phyloP scores from a whole-genome alignment of 2,113 vertebrate genomes.

The Barbus barbus region DNA sequence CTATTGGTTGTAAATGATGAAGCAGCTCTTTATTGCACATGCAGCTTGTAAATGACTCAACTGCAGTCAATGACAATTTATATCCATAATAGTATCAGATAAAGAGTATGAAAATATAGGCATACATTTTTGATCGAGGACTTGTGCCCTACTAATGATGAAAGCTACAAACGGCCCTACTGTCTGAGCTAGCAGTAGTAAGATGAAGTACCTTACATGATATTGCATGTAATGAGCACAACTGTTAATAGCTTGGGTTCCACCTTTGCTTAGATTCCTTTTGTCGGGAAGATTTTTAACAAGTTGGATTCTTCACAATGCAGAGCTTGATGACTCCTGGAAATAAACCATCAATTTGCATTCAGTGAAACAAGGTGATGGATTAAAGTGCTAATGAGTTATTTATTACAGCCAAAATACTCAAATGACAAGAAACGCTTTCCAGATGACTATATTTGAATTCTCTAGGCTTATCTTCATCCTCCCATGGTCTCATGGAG shows the following conservation, averaged over 20 bases:
- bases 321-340: background rate
- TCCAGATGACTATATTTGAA: slow-evolving; percentile 25
- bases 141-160: background rate
- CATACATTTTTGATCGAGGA: background rate
- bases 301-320: background rate
- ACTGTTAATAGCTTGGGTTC: background rate
- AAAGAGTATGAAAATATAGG: background rate
- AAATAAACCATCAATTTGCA: slow-evolving; percentile 22
- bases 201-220: background rate
- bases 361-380: background rate
- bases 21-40: background rate
- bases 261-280: background rate
- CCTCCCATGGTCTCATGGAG: slow-evolving; percentile 34
- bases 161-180: background rate
- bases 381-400: slow-evolving; percentile 20
- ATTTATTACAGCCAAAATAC: slow-evolving; percentile 20
- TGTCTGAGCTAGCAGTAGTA: background rate
- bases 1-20: background rate
- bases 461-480: slow-evolving; percentile 27
- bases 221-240: slow-evolving; percentile 1
- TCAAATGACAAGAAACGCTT: background rate
- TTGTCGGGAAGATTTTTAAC: background rate
- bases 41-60: background rate
- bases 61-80: background rate
- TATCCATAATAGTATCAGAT: background rate